Evolutionary conservation across 2,888 invertebrate species (phyloP), one percentile per base, ranked within the genome.

Genomic region (Catocala fraxini): DNA sequence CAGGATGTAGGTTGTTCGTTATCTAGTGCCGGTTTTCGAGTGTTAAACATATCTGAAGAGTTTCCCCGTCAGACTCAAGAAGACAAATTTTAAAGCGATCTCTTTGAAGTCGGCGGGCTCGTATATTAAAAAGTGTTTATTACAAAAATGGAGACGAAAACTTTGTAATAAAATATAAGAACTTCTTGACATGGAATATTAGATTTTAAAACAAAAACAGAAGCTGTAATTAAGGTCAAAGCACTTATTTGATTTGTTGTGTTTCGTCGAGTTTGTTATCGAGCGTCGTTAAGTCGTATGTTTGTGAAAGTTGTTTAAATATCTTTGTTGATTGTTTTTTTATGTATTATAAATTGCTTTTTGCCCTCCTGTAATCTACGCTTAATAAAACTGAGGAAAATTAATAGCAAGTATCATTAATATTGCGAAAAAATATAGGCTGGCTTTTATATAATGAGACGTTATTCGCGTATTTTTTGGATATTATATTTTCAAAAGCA

Each of bases 1-100:
- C 76, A 80, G 87, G 84, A 84, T 85, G 85, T 86, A 80, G 81
- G 78, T 81, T 73, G 77, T 80, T 77, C 75, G 75, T 74, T 80
- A 78, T 83, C 79, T 79, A 61, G 71, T 67, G 53, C 66, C 65
- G 63, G 65, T 77, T 69, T 60, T 51, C 49, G 48, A 71, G 68
- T 65, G 66, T 64, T 69, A 68, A 65, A 65, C 58, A 71, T 63
- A 70, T 72, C 51, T 46, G 10, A 34, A 42, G 43, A 56, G 51
- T 41, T 61, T 34, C 39, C 39, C 34, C 51, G 51, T 56, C 51
- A 55, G 7, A 11, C 35, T 55, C 35, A 55, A 49, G 59, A 45
- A 51, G 12, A 59, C 45, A 53, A 49, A 55, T 59, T 59, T 59
- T 55, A 39, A 49, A 60, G 55, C 54, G 46, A 58, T 59, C 63